Percentiles rank a stretch among this genome's conserved stretches.
Conservation (phyloP, 1,140 invertebrate species). For the Orussus abietinus region DNA sequence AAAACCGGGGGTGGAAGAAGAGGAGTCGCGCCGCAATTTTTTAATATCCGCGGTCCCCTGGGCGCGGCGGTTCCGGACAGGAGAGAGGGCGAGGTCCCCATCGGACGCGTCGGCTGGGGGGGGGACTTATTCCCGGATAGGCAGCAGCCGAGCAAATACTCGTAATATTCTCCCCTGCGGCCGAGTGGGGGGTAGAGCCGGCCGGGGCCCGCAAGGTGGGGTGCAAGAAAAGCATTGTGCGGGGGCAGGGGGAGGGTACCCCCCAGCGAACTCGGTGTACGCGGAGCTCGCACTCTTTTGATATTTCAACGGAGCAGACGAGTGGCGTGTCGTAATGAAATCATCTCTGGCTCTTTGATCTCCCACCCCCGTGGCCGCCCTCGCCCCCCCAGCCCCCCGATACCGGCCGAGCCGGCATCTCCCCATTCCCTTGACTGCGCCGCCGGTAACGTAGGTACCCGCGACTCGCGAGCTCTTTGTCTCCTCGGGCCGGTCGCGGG, state of each 20-base stretch:
- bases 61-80: too few species aligned
- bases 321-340: slow-evolving; percentile 52
- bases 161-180: slow-evolving; percentile 42
- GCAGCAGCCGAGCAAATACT: slow-evolving; percentile 46
- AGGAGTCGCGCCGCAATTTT: too few species aligned
- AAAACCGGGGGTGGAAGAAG: too few species aligned
- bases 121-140: slow-evolving; percentile 40
- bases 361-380: slow-evolving; percentile 31
- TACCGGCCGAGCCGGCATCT: slow-evolving; percentile 21
- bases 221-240: slow-evolving; percentile 34
- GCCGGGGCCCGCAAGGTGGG: slow-evolving; percentile 7
- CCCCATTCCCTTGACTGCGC: slow-evolving; percentile 6
- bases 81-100: too few species aligned
- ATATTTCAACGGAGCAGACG: slow-evolving; percentile 50
- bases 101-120: too few species aligned
- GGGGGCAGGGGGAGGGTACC: slow-evolving; percentile 21
- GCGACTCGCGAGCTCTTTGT: slow-evolving; percentile 2
- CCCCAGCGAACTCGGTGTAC: slow-evolving; percentile 18
- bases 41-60: too few species aligned
- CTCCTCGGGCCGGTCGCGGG: not conserved
- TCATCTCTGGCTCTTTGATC: slow-evolving; percentile 53
- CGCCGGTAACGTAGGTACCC: too few species aligned
- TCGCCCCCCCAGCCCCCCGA: slow-evolving; percentile 22
- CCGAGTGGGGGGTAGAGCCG: slow-evolving; percentile 12
- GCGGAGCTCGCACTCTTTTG: slow-evolving; percentile 43